phyloP scores from a whole-genome alignment of 2,888 invertebrate genomes.

The Cosmia trapezina region DNA sequence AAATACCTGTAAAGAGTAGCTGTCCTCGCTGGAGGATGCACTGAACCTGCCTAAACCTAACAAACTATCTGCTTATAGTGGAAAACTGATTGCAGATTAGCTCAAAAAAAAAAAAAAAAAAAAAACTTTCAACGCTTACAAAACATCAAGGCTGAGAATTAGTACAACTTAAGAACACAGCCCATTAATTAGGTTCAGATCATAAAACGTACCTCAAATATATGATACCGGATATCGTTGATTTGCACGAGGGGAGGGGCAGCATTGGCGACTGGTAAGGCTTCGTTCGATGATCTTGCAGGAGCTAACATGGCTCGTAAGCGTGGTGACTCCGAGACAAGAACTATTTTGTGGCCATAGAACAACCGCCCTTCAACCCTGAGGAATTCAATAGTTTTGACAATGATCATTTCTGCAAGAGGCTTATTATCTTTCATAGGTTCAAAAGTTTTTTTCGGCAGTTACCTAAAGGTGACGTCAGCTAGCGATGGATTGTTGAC shows the following conservation, averaged over 20 bases:
- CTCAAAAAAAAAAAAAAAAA: no score
- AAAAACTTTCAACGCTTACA: background rate
- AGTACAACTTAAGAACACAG: background rate
- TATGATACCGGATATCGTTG: constrained; percentile 97
- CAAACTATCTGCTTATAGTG: no score
- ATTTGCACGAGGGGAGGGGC: constrained; percentile 96
- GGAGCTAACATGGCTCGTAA: constrained; percentile 95
- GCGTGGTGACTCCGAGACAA: constrained; percentile 96
- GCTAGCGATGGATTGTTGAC: constrained; percentile 98
- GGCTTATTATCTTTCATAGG: background rate
- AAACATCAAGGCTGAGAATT: background rate
- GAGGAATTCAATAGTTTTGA: constrained; percentile 35
- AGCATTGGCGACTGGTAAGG: constrained; percentile 70
- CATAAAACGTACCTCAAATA: constrained; percentile 93
- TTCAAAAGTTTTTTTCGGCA: background rate
- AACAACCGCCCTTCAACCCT: constrained; percentile 97
- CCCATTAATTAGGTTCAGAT: background rate
- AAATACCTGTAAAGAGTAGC: no score
- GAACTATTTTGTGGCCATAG: constrained; percentile 98
- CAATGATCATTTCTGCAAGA: background rate
- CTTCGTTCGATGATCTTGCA: constrained; percentile 74
- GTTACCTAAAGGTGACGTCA: constrained; percentile 95
- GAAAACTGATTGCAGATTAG: no score
- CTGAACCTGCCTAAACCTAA: no score
- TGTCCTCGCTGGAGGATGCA: no score